Evolutionary conservation across 2,888 invertebrate genomes (phyloP), one percentile per base, ranked within the genome.

Genomic region (Melipona bicolor): DNA sequence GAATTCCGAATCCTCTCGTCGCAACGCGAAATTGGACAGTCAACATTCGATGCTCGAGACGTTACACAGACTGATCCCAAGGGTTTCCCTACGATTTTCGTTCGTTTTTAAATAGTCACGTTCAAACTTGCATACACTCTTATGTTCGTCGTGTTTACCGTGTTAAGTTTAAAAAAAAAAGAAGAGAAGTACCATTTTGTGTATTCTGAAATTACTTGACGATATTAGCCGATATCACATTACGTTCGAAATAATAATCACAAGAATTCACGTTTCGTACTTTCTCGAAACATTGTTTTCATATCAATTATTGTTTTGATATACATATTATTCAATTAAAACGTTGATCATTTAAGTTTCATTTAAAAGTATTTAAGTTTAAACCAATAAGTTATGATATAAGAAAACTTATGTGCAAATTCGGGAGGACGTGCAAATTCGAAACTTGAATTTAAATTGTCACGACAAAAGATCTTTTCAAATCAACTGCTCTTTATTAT

Each of bases 11-110:
- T 68, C 32, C 52, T 21, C 24, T 49, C 32, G 68, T 49, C 73
- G 59, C 71, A 21, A 61, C 56, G 75, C 70, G 70, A 32, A 70
- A 77, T 77, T 21, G 59, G 77, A 69, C 67, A 65, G 72, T 32
- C 52, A n/a, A 21, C 79, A 54, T 49, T 65, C 62, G 56, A 32
- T 64, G 50, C 24, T 4, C 64, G n/a, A 54, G 24, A 11, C 17
- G 49, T 21, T 24, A 11, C 27, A 50, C 21, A 68, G n/a, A 13
- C 76, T 49, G 17, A 43, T 67, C 74, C 65, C 74, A n/a, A 56
- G 32, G 68, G 68, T 76, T 27, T 21, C 21, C 27, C 27, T 5
- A 43, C 67, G 75, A 67, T 76, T 68, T 76, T 64, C 52, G 19
- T 6, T 32, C 36, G 24, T 69, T 49, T 61, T 21, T 24, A 27